Base-by-base conservation (phyloP, 2,113 vertebrate genomes). In the Planiliza haematocheilus region DNA sequence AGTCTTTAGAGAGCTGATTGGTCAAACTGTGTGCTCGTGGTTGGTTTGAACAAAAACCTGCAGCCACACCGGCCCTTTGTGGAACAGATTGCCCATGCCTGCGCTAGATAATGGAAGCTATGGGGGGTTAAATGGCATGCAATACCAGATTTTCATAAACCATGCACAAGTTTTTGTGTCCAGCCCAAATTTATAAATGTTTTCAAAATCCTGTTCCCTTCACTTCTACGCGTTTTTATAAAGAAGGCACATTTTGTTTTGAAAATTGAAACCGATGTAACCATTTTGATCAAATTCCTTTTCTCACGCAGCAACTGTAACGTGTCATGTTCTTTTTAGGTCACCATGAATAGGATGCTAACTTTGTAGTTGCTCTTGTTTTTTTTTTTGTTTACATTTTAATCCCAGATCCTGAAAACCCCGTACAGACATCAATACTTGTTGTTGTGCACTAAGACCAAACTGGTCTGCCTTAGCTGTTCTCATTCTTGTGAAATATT, bases 401-500 rank as follows among this genome's bases (percentile, higher is more conserved):
- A 43, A 46, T 2, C 36, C 10, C 2, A 51, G n/a, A 56, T 17
- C 36, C 39, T 36, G 45, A 2, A 11, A 52, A 55, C 21, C 37
- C 46, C 30, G 20, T 41, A 37, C 57, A 57, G 39, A 68, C 57
- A n/a, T 16, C 12, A 5, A 21, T 42, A 51, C 18, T n/a, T 60
- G 74, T 83, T 65, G 49, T 58, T 71, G 60, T 67, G 67, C 76
- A 80, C 66, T 73, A 56, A 71, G 50, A 83, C 70, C 81, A 76
- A 65, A 82, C 79, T 85, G 24, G 24, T 30, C 24, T 30, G 87
- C 79, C 79, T 91, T 83, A 65, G 82, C 71, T 78, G 77, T 66
- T 78, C 24, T 86, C 62, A 73, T 51, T 38, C 10, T 58, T 62
- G 12, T 68, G 49, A 75, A 76, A 60, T 51, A 45, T 81, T 85